Evolutionary conservation across 2,113 vertebrate genomes (phyloP).

Genomic region (Crocuta crocuta): DNA sequence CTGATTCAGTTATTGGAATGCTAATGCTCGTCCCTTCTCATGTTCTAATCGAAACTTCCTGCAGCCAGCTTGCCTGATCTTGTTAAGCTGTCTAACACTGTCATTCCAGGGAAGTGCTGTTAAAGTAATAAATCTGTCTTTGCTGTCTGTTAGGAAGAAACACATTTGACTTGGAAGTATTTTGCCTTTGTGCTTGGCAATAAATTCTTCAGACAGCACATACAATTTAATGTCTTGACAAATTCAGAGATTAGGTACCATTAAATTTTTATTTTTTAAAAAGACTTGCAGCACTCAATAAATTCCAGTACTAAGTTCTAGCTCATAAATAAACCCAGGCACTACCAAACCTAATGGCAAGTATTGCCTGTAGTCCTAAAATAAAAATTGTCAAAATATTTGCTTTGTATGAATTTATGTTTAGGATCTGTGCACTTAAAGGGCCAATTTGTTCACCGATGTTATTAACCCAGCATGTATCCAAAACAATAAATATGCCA

Average conservation of each 20-base stretch:
- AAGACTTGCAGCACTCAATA: neutral
- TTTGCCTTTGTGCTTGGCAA: slow-evolving; percentile 19
- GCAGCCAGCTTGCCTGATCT: neutral
- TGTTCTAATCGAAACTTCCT: neutral
- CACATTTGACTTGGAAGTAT: neutral
- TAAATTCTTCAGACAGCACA: slow-evolving; percentile 26
- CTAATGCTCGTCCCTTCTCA: neutral
- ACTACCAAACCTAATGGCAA: neutral
- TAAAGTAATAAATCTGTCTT: neutral
- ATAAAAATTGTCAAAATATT: slow-evolving; percentile 8
- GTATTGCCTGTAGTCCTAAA: neutral
- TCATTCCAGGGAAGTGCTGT: neutral
- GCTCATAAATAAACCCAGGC: neutral
- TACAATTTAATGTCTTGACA: neutral
- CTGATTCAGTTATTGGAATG: neutral
- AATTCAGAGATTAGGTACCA: neutral
- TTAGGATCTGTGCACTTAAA: neutral
- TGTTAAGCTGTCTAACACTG: neutral
- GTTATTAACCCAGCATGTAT: neutral
- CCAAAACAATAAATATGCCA: neutral
- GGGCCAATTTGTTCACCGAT: neutral
- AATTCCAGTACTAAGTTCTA: slow-evolving; percentile 42
- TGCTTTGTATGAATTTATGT: slow-evolving; percentile 17
- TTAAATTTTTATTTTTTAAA: slow-evolving; percentile 46
- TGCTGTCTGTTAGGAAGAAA: slow-evolving; percentile 21